A percentile compares a stretch with the other conserved stretches of the same genome.
These are phyloP conservation scores for Alcedo quadribrachys DNA, from an alignment of 2,797 vertebrate species.

Conservation along the genomic window DNA sequence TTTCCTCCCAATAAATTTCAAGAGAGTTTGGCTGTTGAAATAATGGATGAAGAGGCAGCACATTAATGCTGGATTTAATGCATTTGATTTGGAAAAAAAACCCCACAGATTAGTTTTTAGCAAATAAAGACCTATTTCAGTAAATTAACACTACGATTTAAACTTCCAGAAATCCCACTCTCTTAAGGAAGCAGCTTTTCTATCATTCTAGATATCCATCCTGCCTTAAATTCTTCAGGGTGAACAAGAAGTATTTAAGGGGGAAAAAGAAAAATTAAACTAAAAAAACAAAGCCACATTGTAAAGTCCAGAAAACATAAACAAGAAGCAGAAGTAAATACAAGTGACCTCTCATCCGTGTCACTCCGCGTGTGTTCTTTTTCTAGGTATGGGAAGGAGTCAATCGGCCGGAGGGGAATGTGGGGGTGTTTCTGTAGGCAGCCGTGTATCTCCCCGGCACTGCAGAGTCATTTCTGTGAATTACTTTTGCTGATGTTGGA, in stretches of 20 bases:
- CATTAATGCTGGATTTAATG: not conserved
- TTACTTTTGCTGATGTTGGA: too few relatives aligned
- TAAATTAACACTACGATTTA: not conserved
- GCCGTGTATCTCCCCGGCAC: too few relatives aligned
- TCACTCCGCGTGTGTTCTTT: not conserved
- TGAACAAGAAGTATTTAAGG: not conserved
- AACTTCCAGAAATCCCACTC: not conserved
- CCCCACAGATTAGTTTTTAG: not conserved
- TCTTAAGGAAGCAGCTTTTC: not conserved
- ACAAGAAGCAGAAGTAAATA: not conserved
- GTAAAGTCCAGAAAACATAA: not conserved
- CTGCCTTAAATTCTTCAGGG: not conserved
- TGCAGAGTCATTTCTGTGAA: not conserved
- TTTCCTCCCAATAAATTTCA: not conserved
- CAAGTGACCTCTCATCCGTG: not conserved
- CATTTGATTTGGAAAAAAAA: not conserved
- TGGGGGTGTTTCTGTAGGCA: not conserved
- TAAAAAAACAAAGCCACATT: not conserved
- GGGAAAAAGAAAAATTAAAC: accelerated
- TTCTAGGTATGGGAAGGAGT: not conserved
- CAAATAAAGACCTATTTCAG: not conserved
- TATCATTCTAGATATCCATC: not conserved
- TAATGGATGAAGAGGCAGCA: not conserved
- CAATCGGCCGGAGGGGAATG: not conserved
- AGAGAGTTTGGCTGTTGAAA: not conserved